Percentiles rank a stretch among this genome's conserved stretches.
These are phyloP conservation scores for Drosophila trapezifrons DNA, from an alignment of 1,140 invertebrate genomes.

Conservation along the genomic window DNA sequence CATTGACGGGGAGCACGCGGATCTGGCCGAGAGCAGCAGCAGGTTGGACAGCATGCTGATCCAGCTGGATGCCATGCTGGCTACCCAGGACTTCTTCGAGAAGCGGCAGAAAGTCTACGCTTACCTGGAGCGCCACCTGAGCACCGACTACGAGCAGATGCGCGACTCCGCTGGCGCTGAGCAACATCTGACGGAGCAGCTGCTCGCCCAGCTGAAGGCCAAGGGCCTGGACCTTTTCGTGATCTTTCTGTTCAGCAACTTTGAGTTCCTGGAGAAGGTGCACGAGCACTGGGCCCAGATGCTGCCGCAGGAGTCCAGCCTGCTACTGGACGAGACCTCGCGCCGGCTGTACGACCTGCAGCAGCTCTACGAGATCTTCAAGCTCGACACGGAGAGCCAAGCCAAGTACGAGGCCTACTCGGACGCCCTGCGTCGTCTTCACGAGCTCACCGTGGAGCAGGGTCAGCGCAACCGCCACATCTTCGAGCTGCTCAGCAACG, in stretches of 20 bases:
- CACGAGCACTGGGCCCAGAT: slow-evolving; percentile 64
- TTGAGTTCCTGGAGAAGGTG: slow-evolving; percentile 72
- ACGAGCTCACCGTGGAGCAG: slow-evolving; percentile 64
- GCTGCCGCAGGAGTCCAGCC: slow-evolving; percentile 51
- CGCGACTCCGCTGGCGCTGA: slow-evolving; percentile 20
- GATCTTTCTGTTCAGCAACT: slow-evolving; percentile 77
- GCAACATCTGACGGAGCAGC: slow-evolving; percentile 55
- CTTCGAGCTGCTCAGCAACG: slow-evolving; percentile 71
- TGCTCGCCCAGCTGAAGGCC: slow-evolving; percentile 58
- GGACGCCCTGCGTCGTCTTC: slow-evolving; percentile 40
- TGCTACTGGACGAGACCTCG: slow-evolving; percentile 52
- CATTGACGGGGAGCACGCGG: slow-evolving; percentile 55
- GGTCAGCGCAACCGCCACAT: slow-evolving; percentile 62
- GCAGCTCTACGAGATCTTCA: slow-evolving; percentile 67
- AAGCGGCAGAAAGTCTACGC: slow-evolving; percentile 70
- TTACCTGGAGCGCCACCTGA: slow-evolving; percentile 60
- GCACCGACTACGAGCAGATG: slow-evolving; percentile 49
- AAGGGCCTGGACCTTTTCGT: slow-evolving; percentile 74
- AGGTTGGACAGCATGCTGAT: slow-evolving; percentile 34
- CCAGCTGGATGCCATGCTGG: slow-evolving; percentile 62
- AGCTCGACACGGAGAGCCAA: slow-evolving; percentile 69
- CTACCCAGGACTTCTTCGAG: slow-evolving; percentile 67
- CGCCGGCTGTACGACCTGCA: slow-evolving; percentile 65
- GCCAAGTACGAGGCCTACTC: slow-evolving; percentile 70
- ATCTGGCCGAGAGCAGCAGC: slow-evolving; percentile 41